Evolutionary conservation across 2,113 vertebrate species (phyloP).

Genomic region (Xiphias gladius): DNA sequence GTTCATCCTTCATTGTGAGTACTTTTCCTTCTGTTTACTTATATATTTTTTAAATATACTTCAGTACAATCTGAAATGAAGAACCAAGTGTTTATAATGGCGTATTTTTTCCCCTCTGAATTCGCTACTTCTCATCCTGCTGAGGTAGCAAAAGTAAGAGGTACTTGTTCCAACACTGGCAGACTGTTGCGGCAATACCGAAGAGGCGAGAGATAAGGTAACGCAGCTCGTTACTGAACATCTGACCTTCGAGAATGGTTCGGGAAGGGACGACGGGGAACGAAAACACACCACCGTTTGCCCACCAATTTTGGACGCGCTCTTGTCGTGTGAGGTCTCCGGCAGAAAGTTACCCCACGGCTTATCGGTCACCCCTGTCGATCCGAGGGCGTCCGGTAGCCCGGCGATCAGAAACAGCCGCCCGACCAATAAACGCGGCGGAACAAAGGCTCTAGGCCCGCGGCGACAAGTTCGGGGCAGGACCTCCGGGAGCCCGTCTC

Average conservation of each 20-base stretch:
- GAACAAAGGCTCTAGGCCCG: slow-evolving; percentile 59
- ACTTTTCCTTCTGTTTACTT: background rate
- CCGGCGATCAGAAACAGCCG: slow-evolving; percentile 21
- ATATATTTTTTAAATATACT: no score
- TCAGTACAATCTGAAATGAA: background rate
- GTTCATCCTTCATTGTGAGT: background rate
- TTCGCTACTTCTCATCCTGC: background rate
- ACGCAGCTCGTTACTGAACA: background rate
- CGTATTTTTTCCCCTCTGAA: no score
- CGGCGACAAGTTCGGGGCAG: slow-evolving; percentile 37
- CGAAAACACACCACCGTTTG: background rate
- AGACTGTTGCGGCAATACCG: background rate
- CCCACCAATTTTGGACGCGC: slow-evolving; percentile 7
- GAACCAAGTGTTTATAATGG: background rate
- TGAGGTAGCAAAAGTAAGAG: background rate
- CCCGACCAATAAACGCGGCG: slow-evolving; percentile 36
- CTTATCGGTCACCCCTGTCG: slow-evolving; percentile 24
- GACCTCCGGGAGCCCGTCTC: background rate
- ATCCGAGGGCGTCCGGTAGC: background rate
- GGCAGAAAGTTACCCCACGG: slow-evolving; percentile 30
- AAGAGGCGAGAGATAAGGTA: background rate
- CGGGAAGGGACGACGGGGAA: background rate
- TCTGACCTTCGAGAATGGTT: background rate
- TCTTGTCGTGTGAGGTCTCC: slow-evolving; percentile 4
- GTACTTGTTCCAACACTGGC: background rate